phyloP scores from a whole-genome alignment of 2,113 vertebrate species.

The Sialia sialis region DNA sequence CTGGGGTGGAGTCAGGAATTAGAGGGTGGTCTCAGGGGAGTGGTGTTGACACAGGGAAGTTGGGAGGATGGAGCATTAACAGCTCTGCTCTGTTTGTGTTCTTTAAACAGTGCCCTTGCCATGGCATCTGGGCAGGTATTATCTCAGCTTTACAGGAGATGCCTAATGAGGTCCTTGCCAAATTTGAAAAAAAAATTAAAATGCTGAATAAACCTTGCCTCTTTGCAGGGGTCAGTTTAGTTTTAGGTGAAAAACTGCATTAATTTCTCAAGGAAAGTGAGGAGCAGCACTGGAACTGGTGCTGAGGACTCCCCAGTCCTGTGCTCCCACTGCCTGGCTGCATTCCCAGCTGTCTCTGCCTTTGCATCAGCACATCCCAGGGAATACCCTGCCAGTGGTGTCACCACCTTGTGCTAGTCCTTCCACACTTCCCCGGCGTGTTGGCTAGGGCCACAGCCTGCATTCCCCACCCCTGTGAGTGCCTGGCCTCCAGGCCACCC shows the following conservation, averaged over 20 bases:
- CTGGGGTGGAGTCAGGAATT: background rate
- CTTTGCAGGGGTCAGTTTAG: background rate
- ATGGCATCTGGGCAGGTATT: background rate
- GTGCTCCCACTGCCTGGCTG: background rate
- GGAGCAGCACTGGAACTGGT: rapidly evolving
- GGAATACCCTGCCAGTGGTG: background rate
- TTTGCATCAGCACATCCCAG: background rate
- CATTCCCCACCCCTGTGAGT: rapidly evolving
- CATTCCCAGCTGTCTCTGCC: background rate
- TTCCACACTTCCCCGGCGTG: rapidly evolving
- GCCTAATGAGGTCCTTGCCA: background rate
- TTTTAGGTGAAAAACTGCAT: background rate
- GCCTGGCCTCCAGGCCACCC: constrained; percentile 49
- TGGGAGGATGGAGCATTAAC: background rate
- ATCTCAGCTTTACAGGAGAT: background rate
- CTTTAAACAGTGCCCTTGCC: background rate
- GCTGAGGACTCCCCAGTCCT: background rate
- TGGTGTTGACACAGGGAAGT: background rate
- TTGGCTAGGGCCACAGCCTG: background rate
- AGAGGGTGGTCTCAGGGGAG: background rate
- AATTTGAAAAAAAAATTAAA: background rate
- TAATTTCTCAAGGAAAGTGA: background rate
- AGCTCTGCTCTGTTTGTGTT: background rate
- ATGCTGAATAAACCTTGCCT: background rate
- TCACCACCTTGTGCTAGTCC: background rate